Percentiles rank a stretch among this genome's conserved stretches.
These are phyloP conservation scores for Thelaira solivaga DNA, from an alignment of 2,888 invertebrate species.

Conservation along the genomic window DNA sequence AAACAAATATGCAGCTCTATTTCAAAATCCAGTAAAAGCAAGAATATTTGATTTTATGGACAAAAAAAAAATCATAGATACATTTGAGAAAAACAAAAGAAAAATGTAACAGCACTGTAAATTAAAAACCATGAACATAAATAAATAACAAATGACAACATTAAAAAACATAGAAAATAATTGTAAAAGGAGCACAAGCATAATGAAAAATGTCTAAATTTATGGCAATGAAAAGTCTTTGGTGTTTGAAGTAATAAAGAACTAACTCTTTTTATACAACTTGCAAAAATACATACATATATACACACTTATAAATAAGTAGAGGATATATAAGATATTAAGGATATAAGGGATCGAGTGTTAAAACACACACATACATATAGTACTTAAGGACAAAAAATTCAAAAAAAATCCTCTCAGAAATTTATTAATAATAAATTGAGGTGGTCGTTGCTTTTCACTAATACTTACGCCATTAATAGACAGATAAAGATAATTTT, in stretches of 20 bases:
- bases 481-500: no score
- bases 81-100: neutral
- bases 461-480: no score
- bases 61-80: no score
- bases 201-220: slow-evolving; percentile 55
- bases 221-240: slow-evolving; percentile 30
- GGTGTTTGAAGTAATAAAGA: slow-evolving; percentile 47
- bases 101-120: neutral
- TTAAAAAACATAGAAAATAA: slow-evolving; percentile 43
- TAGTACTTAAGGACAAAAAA: no score
- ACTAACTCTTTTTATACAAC: neutral
- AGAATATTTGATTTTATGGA: no score
- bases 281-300: neutral
- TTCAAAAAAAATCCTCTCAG: no score
- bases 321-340: slow-evolving; percentile 33
- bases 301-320: neutral
- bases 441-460: no score
- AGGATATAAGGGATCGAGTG: slow-evolving; percentile 7
- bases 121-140: slow-evolving; percentile 31
- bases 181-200: slow-evolving; percentile 21
- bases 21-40: no score
- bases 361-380: neutral
- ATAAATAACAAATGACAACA: slow-evolving; percentile 48
- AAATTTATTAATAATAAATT: no score
- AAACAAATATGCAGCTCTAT: no score